phyloP scores from a whole-genome alignment of 1,140 invertebrate genomes.

The Chelonus insularis region DNA sequence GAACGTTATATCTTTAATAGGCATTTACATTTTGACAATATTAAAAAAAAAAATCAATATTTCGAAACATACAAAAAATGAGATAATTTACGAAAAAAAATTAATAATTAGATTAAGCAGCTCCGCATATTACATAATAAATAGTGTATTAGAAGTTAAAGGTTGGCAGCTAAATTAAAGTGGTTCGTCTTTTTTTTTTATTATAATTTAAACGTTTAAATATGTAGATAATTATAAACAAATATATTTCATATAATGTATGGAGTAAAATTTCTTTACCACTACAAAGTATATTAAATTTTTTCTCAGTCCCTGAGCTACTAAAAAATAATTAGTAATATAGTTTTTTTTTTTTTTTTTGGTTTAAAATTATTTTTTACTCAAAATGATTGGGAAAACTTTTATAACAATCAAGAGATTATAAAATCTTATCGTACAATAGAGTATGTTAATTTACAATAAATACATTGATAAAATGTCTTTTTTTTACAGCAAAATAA shows the following conservation, averaged over 20 bases:
- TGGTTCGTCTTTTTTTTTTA: background rate
- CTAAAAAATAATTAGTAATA: background rate
- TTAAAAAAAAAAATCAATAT: too few species aligned
- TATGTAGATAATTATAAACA: background rate
- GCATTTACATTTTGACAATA: background rate
- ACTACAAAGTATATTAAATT: background rate
- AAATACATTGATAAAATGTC: background rate
- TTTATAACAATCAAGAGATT: background rate
- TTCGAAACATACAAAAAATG: background rate
- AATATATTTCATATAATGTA: background rate
- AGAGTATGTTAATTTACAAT: background rate
- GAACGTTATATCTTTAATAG: background rate
- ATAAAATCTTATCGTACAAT: background rate
- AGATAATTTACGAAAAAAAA: background rate
- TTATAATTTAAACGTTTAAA: background rate
- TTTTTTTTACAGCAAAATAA: background rate
- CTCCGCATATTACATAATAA: background rate
- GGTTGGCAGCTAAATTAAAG: background rate
- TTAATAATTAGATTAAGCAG: background rate
- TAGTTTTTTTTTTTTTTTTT: background rate
- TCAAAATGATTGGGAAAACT: background rate
- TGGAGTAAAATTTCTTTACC: constrained; percentile 1
- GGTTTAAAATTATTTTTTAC: background rate
- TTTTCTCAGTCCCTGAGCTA: background rate
- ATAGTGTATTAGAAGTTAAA: background rate